Conservation (phyloP, 2,797 vertebrate genomes). For the Pangasius macronema region DNA sequence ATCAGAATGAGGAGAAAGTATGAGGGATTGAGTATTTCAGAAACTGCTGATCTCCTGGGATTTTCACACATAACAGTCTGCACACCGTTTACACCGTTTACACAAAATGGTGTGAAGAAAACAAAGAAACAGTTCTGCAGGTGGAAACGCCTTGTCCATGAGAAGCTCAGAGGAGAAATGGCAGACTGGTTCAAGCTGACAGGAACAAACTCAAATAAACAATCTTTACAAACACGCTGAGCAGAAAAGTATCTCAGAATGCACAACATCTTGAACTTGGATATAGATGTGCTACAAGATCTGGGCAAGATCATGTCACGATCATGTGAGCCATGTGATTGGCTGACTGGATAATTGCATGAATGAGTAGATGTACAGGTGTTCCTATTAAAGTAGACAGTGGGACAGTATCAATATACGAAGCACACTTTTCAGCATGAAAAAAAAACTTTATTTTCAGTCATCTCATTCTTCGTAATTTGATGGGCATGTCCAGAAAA, state of each 20-base stretch:
- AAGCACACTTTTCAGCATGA: too few relatives aligned
- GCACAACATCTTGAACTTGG: not conserved
- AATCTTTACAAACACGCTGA: not conserved
- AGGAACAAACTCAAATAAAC: not conserved
- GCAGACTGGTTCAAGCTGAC: not conserved
- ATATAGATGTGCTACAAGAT: not conserved
- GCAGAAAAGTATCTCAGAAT: not conserved
- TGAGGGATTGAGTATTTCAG: not conserved
- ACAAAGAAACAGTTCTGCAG: not conserved
- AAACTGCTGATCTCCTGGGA: not conserved
- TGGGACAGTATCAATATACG: not conserved
- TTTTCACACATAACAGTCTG: not conserved
- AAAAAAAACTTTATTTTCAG: too few relatives aligned
- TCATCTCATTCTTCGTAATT: not conserved
- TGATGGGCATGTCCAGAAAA: not conserved
- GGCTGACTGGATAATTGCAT: not conserved
- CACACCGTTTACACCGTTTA: not conserved
- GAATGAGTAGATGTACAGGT: not conserved
- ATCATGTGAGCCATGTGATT: conserved; percentile 1
- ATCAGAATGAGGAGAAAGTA: not conserved
- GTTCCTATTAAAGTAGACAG: not conserved
- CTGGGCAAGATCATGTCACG: not conserved
- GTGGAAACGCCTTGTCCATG: not conserved
- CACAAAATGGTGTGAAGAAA: not conserved
- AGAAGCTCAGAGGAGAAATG: not conserved